Evolutionary conservation across 2,113 vertebrate genomes (phyloP), one percentile per base, ranked within the genome.

Genomic region (Centrocercus urophasianus): DNA sequence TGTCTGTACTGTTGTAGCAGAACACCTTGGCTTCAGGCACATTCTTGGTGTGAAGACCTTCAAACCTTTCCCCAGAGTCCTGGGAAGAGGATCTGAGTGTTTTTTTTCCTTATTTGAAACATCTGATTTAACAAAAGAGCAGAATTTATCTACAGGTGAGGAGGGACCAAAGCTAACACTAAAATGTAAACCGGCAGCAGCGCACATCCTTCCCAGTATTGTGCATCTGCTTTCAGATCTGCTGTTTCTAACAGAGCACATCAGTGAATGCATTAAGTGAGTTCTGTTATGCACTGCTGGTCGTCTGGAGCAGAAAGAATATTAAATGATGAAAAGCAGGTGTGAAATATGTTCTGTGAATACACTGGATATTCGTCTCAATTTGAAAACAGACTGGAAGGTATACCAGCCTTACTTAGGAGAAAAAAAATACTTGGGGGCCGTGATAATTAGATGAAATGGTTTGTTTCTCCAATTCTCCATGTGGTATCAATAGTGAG

Each of bases 361-460:
- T 93, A 95, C 50, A 95, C 89, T 87, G 88, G 60, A 91, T 89
- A 90, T 47, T 17, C 64, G 22, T 88, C 32, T 89, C 80, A 70
- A 74, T 96, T 83, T 84, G 86, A 90, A 95, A 93, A 96, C 86
- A 94, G 75, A 83, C 93, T 89, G 89, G 54, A 64, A 83, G 69
- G 88, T 94, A 85, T 93, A 63, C 81, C 83, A 88, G 38, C 47
- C 87, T 70, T 72, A 78, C 17, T 10, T 84, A 34, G 50, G 47
- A 16, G 47, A 95, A 86, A 54, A 52, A 80, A 80, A 52, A 24
- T 74, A 52, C 54, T 86, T 93, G 83, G 19, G 73, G 30, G 15
- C 34, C 32, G 80, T 78, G 54, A n/a, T 72, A 87, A 60, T 77
- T 40, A 84, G 93, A 89, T 85, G 24, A 76, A 90, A 63, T 45